These are phyloP conservation scores for Zhuqinia jingwanae DNA, from an alignment of 2,888 invertebrate species.

Conservation along the genomic window DNA sequence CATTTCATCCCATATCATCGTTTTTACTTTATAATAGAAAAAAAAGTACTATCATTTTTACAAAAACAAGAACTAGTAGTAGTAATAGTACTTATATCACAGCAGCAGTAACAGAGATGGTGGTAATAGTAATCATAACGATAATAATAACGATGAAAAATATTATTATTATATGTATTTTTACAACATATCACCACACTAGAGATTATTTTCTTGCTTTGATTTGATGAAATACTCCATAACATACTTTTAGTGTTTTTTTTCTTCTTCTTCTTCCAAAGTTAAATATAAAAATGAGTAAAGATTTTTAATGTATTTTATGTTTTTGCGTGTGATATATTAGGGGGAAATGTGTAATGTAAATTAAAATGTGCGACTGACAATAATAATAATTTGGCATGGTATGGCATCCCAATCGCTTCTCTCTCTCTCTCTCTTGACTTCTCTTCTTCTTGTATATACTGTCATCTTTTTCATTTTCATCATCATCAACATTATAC, in stretches of 20 bases:
- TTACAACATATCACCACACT: constrained; percentile 27
- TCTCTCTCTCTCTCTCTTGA: too few relatives aligned
- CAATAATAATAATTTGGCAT: constrained; percentile 62
- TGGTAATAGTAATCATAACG: constrained; percentile 23
- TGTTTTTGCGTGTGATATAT: constrained; percentile 36
- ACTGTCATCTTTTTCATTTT: constrained; percentile 24
- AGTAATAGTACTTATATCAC: neutral
- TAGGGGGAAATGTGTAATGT: constrained; percentile 9
- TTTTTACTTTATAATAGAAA: constrained; percentile 60
- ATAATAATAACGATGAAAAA: constrained; percentile 23
- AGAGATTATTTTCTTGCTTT: constrained; percentile 33
- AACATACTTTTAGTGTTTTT: neutral
- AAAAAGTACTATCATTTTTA: constrained; percentile 22
- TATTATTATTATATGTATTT: constrained; percentile 20
- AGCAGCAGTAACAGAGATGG: neutral
- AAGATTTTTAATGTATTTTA: constrained; percentile 10
- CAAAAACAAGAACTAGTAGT: constrained; percentile 3
- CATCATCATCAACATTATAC: constrained; percentile 32
- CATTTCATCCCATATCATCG: constrained; percentile 28
- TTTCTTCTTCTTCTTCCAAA: too few relatives aligned
- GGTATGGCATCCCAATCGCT: constrained; percentile 53
- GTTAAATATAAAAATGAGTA: constrained; percentile 49
- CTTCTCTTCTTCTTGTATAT: neutral
- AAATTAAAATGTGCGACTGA: constrained; percentile 14
- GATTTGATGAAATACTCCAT: constrained; percentile 55